Evolutionary conservation across 2,797 vertebrate genomes (phyloP).

Genomic region (Micropoecilia bifurca): DNA sequence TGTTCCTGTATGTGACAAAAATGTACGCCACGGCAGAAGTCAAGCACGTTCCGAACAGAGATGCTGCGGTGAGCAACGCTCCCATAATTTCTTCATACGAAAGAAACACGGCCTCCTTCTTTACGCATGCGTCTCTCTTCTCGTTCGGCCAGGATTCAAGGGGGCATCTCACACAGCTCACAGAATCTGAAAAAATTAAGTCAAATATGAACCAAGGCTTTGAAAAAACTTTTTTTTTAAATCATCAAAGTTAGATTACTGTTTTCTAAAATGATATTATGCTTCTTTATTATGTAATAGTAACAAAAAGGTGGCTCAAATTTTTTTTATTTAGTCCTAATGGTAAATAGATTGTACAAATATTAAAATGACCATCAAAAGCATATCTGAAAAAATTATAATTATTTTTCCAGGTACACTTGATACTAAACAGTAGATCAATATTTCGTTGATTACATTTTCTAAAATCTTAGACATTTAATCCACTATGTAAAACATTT

Average conservation of each 20-base stretch:
- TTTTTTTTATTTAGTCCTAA: neutral
- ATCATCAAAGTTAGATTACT: neutral
- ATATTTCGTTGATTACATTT: neutral
- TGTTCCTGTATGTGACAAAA: slow-evolving; percentile 13
- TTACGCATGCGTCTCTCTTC: slow-evolving; percentile 49
- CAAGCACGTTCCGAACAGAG: slow-evolving; percentile 58
- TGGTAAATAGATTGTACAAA: neutral
- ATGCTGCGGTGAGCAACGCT: slow-evolving; percentile 61
- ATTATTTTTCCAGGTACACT: no score
- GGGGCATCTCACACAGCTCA: slow-evolving; percentile 53
- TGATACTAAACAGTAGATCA: neutral
- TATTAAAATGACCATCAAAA: neutral
- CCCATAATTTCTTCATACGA: slow-evolving; percentile 72
- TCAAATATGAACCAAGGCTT: neutral
- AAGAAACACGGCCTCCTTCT: slow-evolving; percentile 62
- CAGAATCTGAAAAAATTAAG: slow-evolving; percentile 52
- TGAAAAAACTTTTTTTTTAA: neutral
- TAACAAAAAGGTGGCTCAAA: neutral
- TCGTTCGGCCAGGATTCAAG: slow-evolving; percentile 64
- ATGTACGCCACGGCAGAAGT: neutral
- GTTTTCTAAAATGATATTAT: neutral
- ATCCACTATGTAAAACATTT: neutral
- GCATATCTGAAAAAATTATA: no score
- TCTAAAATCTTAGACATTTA: no score
- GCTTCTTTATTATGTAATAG: neutral